These are phyloP conservation scores for Pimephales promelas DNA, from an alignment of 2,113 vertebrate species.

Conservation along the genomic window DNA sequence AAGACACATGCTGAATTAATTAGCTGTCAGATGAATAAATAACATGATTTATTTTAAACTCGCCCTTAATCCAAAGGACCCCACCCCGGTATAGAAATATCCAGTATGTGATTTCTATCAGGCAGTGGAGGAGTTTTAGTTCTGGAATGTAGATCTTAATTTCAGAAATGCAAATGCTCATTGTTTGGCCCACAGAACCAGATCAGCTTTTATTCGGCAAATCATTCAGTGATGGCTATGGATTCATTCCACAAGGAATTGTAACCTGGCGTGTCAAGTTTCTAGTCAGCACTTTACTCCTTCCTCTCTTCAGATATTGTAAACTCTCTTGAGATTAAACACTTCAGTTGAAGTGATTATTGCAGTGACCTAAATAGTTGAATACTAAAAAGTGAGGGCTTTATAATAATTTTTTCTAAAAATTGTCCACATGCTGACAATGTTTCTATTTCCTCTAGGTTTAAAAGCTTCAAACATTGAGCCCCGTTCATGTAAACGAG, in stretches of 20 bases:
- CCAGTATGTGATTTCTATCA: conserved; percentile 45
- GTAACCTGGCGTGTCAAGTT: not conserved
- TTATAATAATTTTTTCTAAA: not conserved
- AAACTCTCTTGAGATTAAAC: not conserved
- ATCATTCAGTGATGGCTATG: not conserved
- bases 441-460: not conserved
- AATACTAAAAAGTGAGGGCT: not conserved
- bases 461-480: not conserved
- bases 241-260: not conserved
- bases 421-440: not conserved
- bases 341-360: not conserved
- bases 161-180: not conserved
- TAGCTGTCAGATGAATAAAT: conserved; percentile 69
- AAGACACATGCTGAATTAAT: conserved; percentile 69
- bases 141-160: not conserved
- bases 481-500: too few species aligned
- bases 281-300: not conserved
- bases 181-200: not conserved
- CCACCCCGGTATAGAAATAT: not conserved
- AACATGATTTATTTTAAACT: conserved; percentile 70
- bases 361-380: not conserved
- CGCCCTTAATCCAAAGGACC: conserved; percentile 49
- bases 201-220: conserved; percentile 10
- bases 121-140: not conserved
- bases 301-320: not conserved